Conservation (phyloP, 2,797 vertebrate genomes). For the Coendou prehensilis region DNA sequence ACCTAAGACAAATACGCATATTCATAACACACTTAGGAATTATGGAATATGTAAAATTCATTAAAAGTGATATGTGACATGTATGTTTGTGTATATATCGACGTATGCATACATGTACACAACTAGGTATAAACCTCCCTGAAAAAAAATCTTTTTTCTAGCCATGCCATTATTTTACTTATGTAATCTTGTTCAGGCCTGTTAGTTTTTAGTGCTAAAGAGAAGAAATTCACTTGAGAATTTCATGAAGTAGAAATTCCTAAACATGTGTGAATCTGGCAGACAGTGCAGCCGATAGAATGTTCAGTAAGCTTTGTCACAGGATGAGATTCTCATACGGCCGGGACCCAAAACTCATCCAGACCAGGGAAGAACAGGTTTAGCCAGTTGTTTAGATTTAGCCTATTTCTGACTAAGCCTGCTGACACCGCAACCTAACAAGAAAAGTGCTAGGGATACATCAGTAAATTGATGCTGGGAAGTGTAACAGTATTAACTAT, state of each 20-base stretch:
- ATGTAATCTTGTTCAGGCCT: background rate
- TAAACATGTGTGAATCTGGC: background rate
- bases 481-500: background rate
- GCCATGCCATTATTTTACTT: background rate
- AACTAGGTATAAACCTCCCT: background rate
- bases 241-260: conserved; percentile 33
- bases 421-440: background rate
- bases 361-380: background rate
- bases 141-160: background rate
- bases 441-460: background rate
- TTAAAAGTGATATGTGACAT: background rate
- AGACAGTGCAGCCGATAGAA: conserved; percentile 6
- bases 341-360: background rate
- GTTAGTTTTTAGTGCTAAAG: conserved; percentile 33
- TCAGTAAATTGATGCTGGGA: background rate
- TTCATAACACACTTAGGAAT: background rate
- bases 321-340: background rate
- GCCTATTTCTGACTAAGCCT: background rate
- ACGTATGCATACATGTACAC: background rate
- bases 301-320: background rate
- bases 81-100: background rate
- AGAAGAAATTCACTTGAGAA: background rate
- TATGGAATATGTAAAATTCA: background rate
- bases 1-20: background rate
- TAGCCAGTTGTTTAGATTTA: background rate